Evolutionary conservation across 37 sponge, comb jelly and placozoan genomes (phyloP).

Genomic region (Chondrilla cf. caribensis): DNA sequence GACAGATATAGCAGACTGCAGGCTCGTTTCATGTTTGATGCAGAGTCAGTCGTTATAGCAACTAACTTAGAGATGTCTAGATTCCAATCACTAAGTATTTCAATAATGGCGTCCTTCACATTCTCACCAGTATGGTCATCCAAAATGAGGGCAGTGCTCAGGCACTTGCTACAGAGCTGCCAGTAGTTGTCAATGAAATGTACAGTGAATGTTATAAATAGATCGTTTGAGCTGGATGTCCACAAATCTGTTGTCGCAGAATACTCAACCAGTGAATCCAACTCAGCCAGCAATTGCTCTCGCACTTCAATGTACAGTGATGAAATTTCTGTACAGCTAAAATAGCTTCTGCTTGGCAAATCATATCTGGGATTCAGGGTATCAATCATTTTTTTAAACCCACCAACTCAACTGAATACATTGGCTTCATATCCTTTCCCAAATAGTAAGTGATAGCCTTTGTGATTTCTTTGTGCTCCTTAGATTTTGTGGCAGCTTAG

Average conservation of each 20-base stretch:
- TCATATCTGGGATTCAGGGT: slow-evolving; percentile 6
- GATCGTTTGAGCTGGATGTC: slow-evolving; percentile 20
- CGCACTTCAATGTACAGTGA: slow-evolving; percentile 7
- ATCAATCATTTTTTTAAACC: neutral
- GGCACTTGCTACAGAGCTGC: slow-evolving; percentile 26
- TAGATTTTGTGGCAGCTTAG: neutral
- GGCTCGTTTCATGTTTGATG: slow-evolving; percentile 16
- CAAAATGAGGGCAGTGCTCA: slow-evolving; percentile 14
- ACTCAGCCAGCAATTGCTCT: neutral
- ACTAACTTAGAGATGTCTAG: neutral
- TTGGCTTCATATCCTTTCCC: slow-evolving; percentile 12
- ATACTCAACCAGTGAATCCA: neutral
- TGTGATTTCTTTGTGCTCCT: slow-evolving; percentile 22
- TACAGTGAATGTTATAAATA: slow-evolving; percentile 32
- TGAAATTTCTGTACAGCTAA: slow-evolving; percentile 15
- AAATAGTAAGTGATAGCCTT: slow-evolving; percentile 1
- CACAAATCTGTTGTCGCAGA: slow-evolving; percentile 41
- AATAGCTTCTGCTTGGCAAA: slow-evolving; percentile 18
- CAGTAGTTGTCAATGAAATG: slow-evolving; percentile 34
- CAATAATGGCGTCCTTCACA: slow-evolving; percentile 8
- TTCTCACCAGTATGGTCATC: slow-evolving; percentile 50
- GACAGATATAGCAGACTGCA: neutral
- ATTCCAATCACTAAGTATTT: neutral
- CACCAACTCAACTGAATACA: neutral
- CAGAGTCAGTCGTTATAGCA: slow-evolving; percentile 17